These are phyloP conservation scores for Turritopsis dohrnii DNA, from an alignment of 30 jellyfish, hydroid and myxozoan genomes.

Conservation along the genomic window DNA sequence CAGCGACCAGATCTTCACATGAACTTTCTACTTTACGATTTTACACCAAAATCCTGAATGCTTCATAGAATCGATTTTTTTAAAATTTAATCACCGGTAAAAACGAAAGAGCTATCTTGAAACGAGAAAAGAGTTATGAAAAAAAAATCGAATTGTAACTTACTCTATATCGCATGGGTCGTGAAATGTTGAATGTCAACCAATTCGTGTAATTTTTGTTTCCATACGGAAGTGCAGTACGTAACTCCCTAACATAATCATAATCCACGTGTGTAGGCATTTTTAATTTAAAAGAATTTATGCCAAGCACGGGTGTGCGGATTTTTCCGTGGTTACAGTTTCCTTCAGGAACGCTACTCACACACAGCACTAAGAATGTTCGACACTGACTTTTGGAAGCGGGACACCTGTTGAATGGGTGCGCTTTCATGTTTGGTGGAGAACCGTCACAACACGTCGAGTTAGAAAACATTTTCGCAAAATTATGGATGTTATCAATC, in stretches of 20 bases:
- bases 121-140: not conserved
- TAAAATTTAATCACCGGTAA: conserved; percentile 13
- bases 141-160: not conserved
- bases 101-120: not conserved
- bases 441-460: conserved; percentile 13
- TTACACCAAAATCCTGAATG: not conserved
- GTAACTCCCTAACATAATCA: not conserved
- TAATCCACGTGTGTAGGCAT: not conserved
- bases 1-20: not conserved
- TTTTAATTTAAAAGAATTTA: not conserved
- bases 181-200: not conserved
- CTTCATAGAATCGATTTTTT: not conserved
- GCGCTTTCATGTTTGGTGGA: not conserved
- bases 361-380: not conserved
- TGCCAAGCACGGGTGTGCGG: not conserved
- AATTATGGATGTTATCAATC: not conserved
- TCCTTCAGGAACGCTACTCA: not conserved
- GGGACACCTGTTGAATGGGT: not conserved
- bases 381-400: not conserved
- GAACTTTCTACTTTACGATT: not conserved
- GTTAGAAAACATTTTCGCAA: not conserved
- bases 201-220: conserved; percentile 3
- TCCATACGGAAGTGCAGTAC: not conserved
- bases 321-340: conserved; percentile 1
- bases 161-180: not conserved